Base-by-base conservation (phyloP, 2,888 invertebrate genomes). In the Sinodicranocentrus sp. region DNA sequence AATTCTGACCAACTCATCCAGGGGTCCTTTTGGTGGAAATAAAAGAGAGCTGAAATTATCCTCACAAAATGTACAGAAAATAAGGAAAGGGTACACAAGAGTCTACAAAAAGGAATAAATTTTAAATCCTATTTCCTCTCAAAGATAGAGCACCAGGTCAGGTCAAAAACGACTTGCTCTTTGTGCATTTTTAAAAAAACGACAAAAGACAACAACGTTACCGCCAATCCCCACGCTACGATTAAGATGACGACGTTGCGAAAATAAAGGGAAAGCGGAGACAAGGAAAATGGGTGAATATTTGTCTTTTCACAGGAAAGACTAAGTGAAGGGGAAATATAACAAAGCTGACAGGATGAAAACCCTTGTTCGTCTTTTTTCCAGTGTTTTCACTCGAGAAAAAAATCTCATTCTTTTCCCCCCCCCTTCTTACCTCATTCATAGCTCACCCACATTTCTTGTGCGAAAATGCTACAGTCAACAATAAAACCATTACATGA, bases 401-500 rank as follows among this genome's bases (percentile, higher is more conserved):
- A n/a, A n/a, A n/a, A n/a, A n/a, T 54, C 21, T 17, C 5, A 21
- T 5, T 21, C 5, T 54, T 48, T 48, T 48, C n/a, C 48, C n/a
- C 54, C 21, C 21, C 23, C 6, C 6, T n/a, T n/a, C n/a, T n/a
- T n/a, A n/a, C n/a, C n/a, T n/a, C n/a, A n/a, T n/a, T n/a, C n/a
- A n/a, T n/a, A n/a, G n/a, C n/a, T n/a, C 54, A 21, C 19, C 19
- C 19, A 54, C 23, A 8, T 21, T 15, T 39, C 48, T 15, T 3
- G n/a, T n/a, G n/a, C 48, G 3, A 54, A 54, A 21, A n/a, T 54
- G 54, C 23, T 3, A 6, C 21, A 54, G 54, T 54, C 54, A 19
- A 54, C 54, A 54, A 54, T 54, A 54, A 54, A 54, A 54, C 21
- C 54, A 54, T 54, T 54, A 54, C 54, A 54, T n/a, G 39, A 13